Conservation (phyloP, 2,888 invertebrate genomes). For the Tipula vernalis region DNA sequence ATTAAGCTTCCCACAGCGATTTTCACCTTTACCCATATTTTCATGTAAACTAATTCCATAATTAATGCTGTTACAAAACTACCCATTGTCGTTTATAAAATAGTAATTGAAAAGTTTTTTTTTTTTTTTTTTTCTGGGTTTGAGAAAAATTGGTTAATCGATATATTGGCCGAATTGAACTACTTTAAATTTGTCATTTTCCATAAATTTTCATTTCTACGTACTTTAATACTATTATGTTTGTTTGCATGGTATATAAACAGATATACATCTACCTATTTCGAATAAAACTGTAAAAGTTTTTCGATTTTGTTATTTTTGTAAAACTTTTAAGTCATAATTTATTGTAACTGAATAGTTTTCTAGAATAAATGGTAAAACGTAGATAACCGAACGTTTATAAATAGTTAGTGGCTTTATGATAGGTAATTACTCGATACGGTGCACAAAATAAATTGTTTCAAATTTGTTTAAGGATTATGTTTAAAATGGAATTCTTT, state of each 20-base stretch:
- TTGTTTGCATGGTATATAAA: neutral
- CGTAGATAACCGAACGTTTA: neutral
- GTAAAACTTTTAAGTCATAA: neutral
- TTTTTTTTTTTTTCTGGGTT: neutral
- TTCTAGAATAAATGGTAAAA: neutral
- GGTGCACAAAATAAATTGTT: neutral
- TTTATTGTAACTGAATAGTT: neutral
- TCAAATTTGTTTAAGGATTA: neutral
- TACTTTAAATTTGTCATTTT: neutral
- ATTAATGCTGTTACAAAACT: neutral
- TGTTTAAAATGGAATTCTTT: neutral
- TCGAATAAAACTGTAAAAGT: neutral
- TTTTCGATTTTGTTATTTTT: neutral
- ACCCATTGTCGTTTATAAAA: neutral
- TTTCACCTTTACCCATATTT: neutral
- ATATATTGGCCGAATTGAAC: neutral
- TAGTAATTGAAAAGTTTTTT: neutral
- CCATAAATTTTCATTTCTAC: neutral
- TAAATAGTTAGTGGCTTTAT: neutral
- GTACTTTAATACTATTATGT: neutral
- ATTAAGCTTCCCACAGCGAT: neutral
- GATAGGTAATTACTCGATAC: neutral
- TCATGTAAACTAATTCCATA: neutral
- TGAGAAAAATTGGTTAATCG: neutral
- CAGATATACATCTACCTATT: neutral